phyloP scores from a whole-genome alignment of 2,888 invertebrate species.

The Aelia acuminata region DNA sequence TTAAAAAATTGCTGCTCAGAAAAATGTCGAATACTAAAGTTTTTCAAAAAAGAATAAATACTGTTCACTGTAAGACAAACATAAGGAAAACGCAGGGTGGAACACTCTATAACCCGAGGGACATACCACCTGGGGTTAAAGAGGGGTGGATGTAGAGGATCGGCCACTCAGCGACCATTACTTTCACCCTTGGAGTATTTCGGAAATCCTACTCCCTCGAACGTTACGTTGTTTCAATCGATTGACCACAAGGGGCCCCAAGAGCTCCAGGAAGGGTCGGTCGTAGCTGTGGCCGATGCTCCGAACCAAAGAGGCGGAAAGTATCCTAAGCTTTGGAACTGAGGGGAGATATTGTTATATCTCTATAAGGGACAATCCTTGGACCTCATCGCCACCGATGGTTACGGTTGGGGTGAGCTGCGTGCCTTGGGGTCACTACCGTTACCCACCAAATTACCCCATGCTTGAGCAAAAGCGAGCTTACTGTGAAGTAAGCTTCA shows the following conservation, averaged over 20 bases:
- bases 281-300: not conserved
- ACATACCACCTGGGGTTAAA: not conserved
- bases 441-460: not conserved
- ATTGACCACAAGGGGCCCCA: not conserved
- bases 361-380: slow-evolving; percentile 28
- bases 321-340: not conserved
- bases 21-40: not conserved
- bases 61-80: not conserved
- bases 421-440: not conserved
- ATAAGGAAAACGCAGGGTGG: not conserved
- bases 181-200: slow-evolving; percentile 30
- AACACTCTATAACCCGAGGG: not conserved
- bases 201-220: not conserved
- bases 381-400: not conserved
- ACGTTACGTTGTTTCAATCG: slow-evolving; percentile 27
- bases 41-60: not conserved
- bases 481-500: not conserved
- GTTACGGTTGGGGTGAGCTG: slow-evolving; percentile 6
- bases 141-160: not conserved
- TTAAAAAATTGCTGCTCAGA: not conserved
- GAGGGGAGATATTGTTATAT: slow-evolving; percentile 38
- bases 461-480: not conserved
- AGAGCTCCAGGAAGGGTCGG: not conserved
- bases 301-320: slow-evolving; percentile 12
- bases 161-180: slow-evolving; percentile 14